phyloP scores from a whole-genome alignment of 2,113 vertebrate species.

The Choloepus hoffmanni region DNA sequence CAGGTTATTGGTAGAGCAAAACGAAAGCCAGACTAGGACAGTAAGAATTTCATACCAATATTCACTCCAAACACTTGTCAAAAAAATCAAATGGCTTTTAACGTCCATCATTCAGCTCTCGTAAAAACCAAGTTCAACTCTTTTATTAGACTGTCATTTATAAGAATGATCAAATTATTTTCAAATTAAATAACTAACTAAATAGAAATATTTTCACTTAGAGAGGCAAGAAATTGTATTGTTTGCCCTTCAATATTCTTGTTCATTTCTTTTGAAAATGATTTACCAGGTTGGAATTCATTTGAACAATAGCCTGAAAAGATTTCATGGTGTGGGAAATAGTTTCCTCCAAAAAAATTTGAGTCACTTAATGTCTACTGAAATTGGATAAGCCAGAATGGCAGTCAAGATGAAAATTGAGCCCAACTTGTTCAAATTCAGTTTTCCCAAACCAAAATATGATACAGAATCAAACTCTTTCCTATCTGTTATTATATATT shows the following conservation, averaged over 20 bases:
- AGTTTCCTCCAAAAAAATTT: constrained; percentile 66
- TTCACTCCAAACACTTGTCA: neutral
- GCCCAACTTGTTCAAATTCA: constrained; percentile 60
- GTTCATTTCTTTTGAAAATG: constrained; percentile 66
- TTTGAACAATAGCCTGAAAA: constrained; percentile 61
- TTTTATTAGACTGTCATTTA: constrained; percentile 46
- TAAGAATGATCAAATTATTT: constrained; percentile 61
- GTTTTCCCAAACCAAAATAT: constrained; percentile 73
- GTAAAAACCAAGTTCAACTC: neutral
- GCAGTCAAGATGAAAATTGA: constrained; percentile 44
- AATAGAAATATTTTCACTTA: constrained; percentile 66
- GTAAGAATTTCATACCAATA: neutral
- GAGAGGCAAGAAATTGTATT: constrained; percentile 63
- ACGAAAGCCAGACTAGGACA: neutral
- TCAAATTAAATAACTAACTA: constrained; percentile 65
- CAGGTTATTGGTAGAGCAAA: neutral
- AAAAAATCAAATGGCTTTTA: constrained; percentile 38
- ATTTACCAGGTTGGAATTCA: constrained; percentile 66
- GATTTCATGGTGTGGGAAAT: constrained; percentile 57
- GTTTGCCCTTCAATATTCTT: constrained; percentile 63
- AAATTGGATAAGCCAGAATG: constrained; percentile 75
- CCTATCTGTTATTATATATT: neutral
- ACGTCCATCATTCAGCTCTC: neutral
- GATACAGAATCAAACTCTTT: constrained; percentile 58
- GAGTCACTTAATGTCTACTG: constrained; percentile 66